These are phyloP conservation scores for Cephus nigrinus DNA, from an alignment of 2,888 invertebrate genomes.

Conservation along the genomic window DNA sequence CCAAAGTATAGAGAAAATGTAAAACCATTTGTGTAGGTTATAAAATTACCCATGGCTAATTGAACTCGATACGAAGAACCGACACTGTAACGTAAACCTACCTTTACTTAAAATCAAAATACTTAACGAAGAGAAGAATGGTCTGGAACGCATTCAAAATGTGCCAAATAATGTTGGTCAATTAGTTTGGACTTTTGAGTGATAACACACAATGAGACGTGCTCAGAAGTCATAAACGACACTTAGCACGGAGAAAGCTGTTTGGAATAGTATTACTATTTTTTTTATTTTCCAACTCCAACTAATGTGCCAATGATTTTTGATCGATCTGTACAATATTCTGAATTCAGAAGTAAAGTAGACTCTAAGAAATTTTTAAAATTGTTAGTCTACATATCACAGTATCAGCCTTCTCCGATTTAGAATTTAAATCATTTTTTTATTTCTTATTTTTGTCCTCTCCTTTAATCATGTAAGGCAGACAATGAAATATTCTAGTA, in stretches of 20 bases:
- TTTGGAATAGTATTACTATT: background rate
- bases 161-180: conserved; percentile 55
- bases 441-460: background rate
- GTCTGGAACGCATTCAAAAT: conserved; percentile 63
- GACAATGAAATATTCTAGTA: background rate
- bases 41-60: background rate
- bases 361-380: background rate
- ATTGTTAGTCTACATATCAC: background rate
- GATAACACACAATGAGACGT: background rate
- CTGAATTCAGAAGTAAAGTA: background rate
- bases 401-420: background rate
- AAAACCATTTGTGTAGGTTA: background rate
- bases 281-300: background rate
- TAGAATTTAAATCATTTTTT: background rate
- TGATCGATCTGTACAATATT: background rate
- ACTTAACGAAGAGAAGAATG: conserved; percentile 55
- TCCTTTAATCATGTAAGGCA: background rate
- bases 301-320: background rate
- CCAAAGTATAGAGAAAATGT: background rate
- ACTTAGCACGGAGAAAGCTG: background rate
- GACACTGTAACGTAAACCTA: background rate
- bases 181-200: conserved; percentile 32
- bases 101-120: background rate
- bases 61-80: background rate
- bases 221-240: background rate